Conservation (phyloP, 1,140 invertebrate genomes). For the Geopemphigus sp. region DNA sequence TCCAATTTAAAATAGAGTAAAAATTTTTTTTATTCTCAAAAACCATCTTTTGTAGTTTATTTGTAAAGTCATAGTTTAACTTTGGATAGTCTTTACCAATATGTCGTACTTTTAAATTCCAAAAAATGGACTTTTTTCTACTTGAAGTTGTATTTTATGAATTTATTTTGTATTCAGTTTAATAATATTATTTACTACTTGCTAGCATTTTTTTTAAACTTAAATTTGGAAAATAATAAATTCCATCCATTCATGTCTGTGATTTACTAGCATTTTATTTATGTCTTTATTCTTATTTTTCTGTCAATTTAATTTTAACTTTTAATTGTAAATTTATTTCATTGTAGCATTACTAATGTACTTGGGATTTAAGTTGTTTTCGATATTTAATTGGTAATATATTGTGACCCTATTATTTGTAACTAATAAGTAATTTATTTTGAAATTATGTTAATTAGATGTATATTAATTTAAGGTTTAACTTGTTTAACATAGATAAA, state of each 20-base stretch:
- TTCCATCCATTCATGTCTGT: slow-evolving; percentile 44
- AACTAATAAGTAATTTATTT: not conserved
- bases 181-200: slow-evolving; percentile 12
- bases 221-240: slow-evolving; percentile 29
- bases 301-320: slow-evolving; percentile 4
- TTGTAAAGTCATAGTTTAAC: not conserved
- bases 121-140: too few species aligned
- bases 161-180: not conserved
- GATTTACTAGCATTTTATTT: slow-evolving; percentile 38
- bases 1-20: not conserved
- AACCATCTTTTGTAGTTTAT: slow-evolving; percentile 6
- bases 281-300: slow-evolving; percentile 24
- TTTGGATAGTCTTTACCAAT: not conserved
- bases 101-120: not conserved
- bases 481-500: too few species aligned
- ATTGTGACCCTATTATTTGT: not conserved
- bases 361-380: not conserved
- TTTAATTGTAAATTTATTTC: slow-evolving; percentile 11
- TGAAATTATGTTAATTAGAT: not conserved
- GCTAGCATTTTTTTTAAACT: not conserved
- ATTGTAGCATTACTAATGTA: not conserved
- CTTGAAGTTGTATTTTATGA: not conserved
- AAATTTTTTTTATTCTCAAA: slow-evolving; percentile 16
- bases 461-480: too few species aligned
- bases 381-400: not conserved